These are phyloP conservation scores for Tanaodytes sp. DNA, from an alignment of 2,888 invertebrate species.

Conservation along the genomic window DNA sequence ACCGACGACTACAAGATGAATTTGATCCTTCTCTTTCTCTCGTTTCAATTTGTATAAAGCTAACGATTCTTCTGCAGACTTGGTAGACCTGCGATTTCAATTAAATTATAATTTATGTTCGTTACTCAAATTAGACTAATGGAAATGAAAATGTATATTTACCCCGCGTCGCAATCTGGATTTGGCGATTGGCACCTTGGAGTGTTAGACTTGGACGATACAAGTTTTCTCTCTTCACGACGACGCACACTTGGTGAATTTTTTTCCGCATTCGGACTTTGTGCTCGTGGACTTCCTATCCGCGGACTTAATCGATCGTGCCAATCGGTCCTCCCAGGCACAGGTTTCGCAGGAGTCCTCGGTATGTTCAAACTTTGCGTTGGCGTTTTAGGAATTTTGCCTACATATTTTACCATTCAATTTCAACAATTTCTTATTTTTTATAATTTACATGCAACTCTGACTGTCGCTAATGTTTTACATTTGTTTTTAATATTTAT, in stretches of 20 bases:
- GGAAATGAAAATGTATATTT: too few relatives aligned
- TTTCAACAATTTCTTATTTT: background rate
- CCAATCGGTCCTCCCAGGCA: conserved; percentile 63
- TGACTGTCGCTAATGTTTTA: background rate
- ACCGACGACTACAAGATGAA: conserved; percentile 94
- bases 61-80: conserved; percentile 75
- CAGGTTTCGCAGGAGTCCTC: conserved; percentile 64
- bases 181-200: conserved; percentile 79
- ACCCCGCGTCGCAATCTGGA: conserved; percentile 55
- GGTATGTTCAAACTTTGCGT: conserved; percentile 60
- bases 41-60: conserved; percentile 83
- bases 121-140: too few relatives aligned
- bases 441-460: background rate
- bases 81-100: conserved; percentile 64
- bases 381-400: too few relatives aligned
- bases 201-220: conserved; percentile 71
- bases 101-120: too few relatives aligned
- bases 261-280: conserved; percentile 64
- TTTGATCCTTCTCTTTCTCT: conserved; percentile 85
- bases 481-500: too few relatives aligned
- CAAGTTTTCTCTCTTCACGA: conserved; percentile 62
- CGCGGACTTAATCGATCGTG: conserved; percentile 59
- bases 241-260: conserved; percentile 64
- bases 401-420: too few relatives aligned
- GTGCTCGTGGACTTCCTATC: conserved; percentile 63